A percentile compares a stretch with the other conserved stretches of the same genome.
These are phyloP conservation scores for Apomyelois bistriatella DNA, from an alignment of 2,888 invertebrate species.

Conservation along the genomic window DNA sequence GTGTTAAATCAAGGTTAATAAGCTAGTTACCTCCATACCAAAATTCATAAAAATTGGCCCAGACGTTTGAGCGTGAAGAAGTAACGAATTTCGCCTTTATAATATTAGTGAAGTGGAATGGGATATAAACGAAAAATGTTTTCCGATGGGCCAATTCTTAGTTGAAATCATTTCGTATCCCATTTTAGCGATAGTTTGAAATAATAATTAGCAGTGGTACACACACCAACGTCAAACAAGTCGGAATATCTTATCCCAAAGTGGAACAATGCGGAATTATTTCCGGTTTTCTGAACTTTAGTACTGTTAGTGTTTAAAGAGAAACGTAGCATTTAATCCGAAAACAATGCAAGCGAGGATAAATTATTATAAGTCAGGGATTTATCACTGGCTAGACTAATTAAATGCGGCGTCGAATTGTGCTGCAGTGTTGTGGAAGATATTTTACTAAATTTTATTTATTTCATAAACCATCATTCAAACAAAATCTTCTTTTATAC, in stretches of 20 bases:
- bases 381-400: conserved; percentile 47
- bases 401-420: conserved; percentile 33
- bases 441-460: not conserved
- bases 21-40: too few species aligned
- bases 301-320: conserved; percentile 1
- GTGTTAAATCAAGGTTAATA: too few species aligned
- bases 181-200: not conserved
- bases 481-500: too few species aligned
- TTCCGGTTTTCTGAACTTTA: conserved; percentile 4
- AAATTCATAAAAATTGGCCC: too few species aligned
- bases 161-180: too few species aligned
- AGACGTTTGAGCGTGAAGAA: too few species aligned
- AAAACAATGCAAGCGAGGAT: conserved; percentile 23
- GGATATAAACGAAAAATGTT: too few species aligned
- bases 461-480: too few species aligned
- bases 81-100: too few species aligned
- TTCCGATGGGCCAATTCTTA: too few species aligned
- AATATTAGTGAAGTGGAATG: too few species aligned
- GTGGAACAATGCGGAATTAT: conserved; percentile 5
- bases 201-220: not conserved
- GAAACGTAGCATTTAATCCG: conserved; percentile 16
- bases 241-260: not conserved
- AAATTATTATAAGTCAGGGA: conserved; percentile 33
- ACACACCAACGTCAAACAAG: not conserved
- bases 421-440: not conserved